Evolutionary conservation across 2,888 invertebrate species (phyloP), one percentile per base, ranked within the genome.

Genomic region (Clivina fossor): DNA sequence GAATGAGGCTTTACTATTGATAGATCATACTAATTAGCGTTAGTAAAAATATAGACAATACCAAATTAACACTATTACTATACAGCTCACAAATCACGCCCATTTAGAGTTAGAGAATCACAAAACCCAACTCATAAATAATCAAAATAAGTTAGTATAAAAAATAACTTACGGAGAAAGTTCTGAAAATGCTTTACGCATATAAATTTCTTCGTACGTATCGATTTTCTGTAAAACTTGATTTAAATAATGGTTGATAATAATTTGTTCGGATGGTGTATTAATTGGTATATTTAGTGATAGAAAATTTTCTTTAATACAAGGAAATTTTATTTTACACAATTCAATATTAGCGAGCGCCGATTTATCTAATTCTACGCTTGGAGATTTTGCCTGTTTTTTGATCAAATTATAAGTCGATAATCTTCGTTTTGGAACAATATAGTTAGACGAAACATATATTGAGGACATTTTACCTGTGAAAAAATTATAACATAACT

Each of bases 221-320:
- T 32, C 49, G 32, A 18, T 56, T 43, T 38, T 59, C 59, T 18
- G 43, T 53, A 7, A 2, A 47, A 33, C n/a, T 22, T 47, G 32
- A 8, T 33, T 13, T 9, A 47, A 30, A 30, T 44, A 30, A 19
- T 44, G 11, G 22, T 47, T 47, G 24, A 80, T 70, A 37, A 78
- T 76, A 1, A 78, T 71, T 18, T 69, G 67, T 59, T 74, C 72
- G 26, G 78, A 74, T 9, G 64, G 59, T 7, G 64, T 61, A 58
- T 70, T 66, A 11, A 71, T 30, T 4, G 63, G 63, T 7, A 64
- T 60, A 16, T 38, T 46, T n/a, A 64, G 30, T 7, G 63, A 60
- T 15, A 5, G 32, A 50, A 26, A 26, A 24, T 26, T 53, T 4
- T 22, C 15, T 18, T 24, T 16, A 19, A 19, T 37, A 4, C 19